Evolutionary conservation across 1,140 invertebrate species (phyloP), one percentile per base, ranked within the genome.

Genomic region (Penaeus vannamei): DNA sequence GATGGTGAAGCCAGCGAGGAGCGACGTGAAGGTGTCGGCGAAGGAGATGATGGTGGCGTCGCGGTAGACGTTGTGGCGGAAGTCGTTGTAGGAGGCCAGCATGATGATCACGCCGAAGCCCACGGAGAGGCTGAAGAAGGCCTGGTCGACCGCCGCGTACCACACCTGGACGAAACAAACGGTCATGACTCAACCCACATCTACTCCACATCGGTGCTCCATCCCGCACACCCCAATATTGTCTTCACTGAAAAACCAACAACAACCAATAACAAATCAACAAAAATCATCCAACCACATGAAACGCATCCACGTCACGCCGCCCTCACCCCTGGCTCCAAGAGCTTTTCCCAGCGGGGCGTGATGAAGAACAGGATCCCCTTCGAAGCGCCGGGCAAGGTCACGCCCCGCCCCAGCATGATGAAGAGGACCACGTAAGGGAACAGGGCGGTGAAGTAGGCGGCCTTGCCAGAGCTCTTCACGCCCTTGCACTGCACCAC

Each of bases 1-100:
- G 89, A 98, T 97, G 10, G 97, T 97, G 86, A 97, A 95, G 1
- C 97, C 97, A 23, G 97, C 96, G 59, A 98, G 93, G 7, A 98
- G 93, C 91, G 96, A 97, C 0, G 97, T 98, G 72, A 93, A 91
- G 22, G 94, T 94, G 90, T 95, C 94, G 86, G 94, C 92, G 29
- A 93, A 91, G 61, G 93, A 93, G 89, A 95, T 93, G 46, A 94
- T 93, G 46, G 94, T 91, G n/a, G 94, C 93, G 92, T 95, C 94
- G 69, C 94, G 94, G 77, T 84, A 90, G 85, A 92, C 85, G 79
- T 93, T 93, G 92, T 97, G 96, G 66, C 93, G 91, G 87, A 93
- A 93, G 66, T 91, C 91, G 90, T 93, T 93, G 91, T 92, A 93
- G 60, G 92, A 92, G 17, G 93, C 92, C 91, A 93, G 81, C 64